Percentiles rank a stretch among this genome's conserved stretches.
Evolutionary conservation across 2,888 invertebrate species (phyloP).

Genomic region (Dinocampus coccinellae): DNA sequence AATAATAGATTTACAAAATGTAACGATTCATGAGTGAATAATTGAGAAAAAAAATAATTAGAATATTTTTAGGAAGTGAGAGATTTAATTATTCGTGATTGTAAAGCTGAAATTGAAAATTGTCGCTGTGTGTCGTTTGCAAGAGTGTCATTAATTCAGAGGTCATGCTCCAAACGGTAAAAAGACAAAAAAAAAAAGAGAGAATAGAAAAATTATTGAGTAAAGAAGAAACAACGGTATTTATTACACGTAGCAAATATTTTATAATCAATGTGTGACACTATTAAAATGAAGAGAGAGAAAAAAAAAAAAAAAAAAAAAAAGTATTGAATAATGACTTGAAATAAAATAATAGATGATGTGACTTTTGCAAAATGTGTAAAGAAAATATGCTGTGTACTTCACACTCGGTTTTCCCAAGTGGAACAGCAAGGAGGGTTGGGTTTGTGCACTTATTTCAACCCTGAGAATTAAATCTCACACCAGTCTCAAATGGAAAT

Average conservation of each 20-base stretch:
- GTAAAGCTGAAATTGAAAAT: slow-evolving; percentile 23
- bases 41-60: slow-evolving; percentile 23
- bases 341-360: no score
- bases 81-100: background rate
- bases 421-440: slow-evolving; percentile 28
- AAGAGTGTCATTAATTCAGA: slow-evolving; percentile 30
- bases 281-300: background rate
- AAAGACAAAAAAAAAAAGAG: background rate
- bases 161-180: slow-evolving; percentile 15
- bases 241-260: background rate
- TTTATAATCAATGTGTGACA: background rate
- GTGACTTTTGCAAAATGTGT: background rate
- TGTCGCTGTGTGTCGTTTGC: slow-evolving; percentile 22
- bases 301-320: no score
- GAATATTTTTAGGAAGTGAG: background rate
- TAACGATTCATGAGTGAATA: slow-evolving; percentile 3
- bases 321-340: background rate
- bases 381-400: background rate
- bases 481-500: slow-evolving; percentile 41
- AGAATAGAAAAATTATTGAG: slow-evolving; percentile 6
- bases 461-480: slow-evolving; percentile 44
- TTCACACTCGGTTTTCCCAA: slow-evolving; percentile 6
- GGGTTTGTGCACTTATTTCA: slow-evolving; percentile 20
- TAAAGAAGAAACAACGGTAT: background rate
- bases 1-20: background rate